phyloP scores from a whole-genome alignment of 2,113 vertebrate genomes.

The Seriola aureovittata region DNA sequence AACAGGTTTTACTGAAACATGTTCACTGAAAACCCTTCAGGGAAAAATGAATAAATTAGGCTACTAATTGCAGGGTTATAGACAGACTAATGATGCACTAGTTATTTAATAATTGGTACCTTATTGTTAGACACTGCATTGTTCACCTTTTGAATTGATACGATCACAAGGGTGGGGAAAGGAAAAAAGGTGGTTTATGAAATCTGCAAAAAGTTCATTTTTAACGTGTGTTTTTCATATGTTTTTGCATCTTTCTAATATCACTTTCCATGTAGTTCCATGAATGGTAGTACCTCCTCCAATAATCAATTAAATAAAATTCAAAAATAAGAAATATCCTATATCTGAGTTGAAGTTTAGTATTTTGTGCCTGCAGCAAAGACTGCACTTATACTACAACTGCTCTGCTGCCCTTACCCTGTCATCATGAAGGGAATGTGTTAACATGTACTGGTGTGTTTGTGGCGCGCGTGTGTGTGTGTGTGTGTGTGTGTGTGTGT shows the following conservation, averaged over 20 bases:
- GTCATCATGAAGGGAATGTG: conserved; percentile 49
- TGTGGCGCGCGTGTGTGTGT: conserved; percentile 35
- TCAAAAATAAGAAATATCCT: conserved; percentile 15
- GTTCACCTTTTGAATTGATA: conserved; percentile 1
- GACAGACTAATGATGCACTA: conserved; percentile 37
- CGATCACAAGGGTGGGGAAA: not conserved
- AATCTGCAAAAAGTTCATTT: conserved; percentile 8
- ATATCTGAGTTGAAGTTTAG: conserved; percentile 31
- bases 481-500: conserved; percentile 22
- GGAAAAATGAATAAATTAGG: conserved; percentile 26
- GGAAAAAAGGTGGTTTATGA: conserved; percentile 2
- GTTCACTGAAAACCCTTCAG: conserved; percentile 18
- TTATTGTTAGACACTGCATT: conserved; percentile 12
- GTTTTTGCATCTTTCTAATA: not conserved
- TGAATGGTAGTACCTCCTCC: conserved; percentile 9
- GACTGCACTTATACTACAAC: conserved; percentile 38
- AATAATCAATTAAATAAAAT: conserved; percentile 33
- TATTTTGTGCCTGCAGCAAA: conserved; percentile 29
- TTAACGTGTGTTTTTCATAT: not conserved
- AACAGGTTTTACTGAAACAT: conserved; percentile 11
- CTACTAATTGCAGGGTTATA: conserved; percentile 29
- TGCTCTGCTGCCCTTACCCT: conserved; percentile 60
- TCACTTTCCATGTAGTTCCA: not conserved
- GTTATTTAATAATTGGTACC: conserved; percentile 46
- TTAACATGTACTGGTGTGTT: conserved; percentile 46